A percentile compares a stretch with the other conserved stretches of the same genome.
These are phyloP conservation scores for Luehdorfia chinensis DNA, from an alignment of 1,140 invertebrate species.

Conservation along the genomic window DNA sequence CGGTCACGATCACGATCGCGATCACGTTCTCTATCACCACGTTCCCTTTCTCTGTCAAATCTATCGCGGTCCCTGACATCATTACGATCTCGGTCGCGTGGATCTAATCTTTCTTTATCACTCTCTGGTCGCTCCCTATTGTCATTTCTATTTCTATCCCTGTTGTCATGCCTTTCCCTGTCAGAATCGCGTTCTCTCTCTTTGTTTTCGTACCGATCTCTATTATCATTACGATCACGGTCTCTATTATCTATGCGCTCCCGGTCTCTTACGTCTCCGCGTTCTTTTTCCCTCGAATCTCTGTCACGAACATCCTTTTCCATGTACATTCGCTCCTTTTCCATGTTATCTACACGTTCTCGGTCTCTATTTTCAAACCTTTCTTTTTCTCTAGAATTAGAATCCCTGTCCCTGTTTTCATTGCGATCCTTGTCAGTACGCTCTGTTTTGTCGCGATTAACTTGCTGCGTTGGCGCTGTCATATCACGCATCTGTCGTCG, in stretches of 20 bases:
- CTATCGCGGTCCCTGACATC: slow-evolving; percentile 62
- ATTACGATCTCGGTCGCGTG: slow-evolving; percentile 30
- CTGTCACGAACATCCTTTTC: slow-evolving; percentile 41
- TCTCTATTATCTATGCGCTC: slow-evolving; percentile 51
- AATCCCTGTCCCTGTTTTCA: slow-evolving; percentile 61
- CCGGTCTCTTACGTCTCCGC: slow-evolving; percentile 36
- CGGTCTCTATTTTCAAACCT: slow-evolving; percentile 59
- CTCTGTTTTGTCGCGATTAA: slow-evolving; percentile 40
- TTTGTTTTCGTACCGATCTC: slow-evolving; percentile 35
- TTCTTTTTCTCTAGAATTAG: slow-evolving; percentile 51
- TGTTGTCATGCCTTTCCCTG: slow-evolving; percentile 52
- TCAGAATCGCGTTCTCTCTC: slow-evolving; percentile 40
- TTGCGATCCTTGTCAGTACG: slow-evolving; percentile 56
- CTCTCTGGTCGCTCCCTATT: slow-evolving; percentile 58
- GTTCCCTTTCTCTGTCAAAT: slow-evolving; percentile 70
- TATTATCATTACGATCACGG: slow-evolving; percentile 24
- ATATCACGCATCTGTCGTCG: slow-evolving; percentile 77
- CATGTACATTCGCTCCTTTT: slow-evolving; percentile 8
- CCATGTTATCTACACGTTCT: slow-evolving; percentile 49
- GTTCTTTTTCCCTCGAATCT: slow-evolving; percentile 36
- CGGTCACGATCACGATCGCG: slow-evolving; percentile 46
- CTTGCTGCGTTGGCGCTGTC: slow-evolving; percentile 19
- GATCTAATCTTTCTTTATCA: slow-evolving; percentile 30
- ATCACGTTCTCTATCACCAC: slow-evolving; percentile 43
- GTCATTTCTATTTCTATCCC: slow-evolving; percentile 57